phyloP scores from a whole-genome alignment of 2,888 invertebrate genomes.

The Mechanitis messenoides region DNA sequence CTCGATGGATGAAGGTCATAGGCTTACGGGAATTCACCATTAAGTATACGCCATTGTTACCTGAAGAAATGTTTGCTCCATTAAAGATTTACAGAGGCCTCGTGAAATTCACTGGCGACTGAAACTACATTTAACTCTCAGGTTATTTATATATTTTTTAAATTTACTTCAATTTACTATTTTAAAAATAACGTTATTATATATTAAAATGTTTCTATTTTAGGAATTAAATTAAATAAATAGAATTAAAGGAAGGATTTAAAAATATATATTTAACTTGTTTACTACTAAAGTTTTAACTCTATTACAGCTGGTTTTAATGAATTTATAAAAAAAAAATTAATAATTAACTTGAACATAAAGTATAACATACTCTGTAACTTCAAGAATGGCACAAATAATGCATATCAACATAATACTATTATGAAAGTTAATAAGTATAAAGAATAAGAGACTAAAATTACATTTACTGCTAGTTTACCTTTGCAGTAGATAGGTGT shows the following conservation, averaged over 20 bases:
- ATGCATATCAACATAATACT: background rate
- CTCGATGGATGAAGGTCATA: conserved; percentile 45
- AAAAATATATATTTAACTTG: no score
- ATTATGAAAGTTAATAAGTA: background rate
- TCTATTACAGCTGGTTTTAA: no score
- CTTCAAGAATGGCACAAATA: background rate
- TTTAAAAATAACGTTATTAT: no score
- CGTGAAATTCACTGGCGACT: conserved; percentile 8
- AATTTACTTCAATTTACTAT: background rate
- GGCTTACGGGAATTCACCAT: conserved; percentile 42
- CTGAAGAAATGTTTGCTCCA: conserved; percentile 31
- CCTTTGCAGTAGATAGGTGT: conserved; percentile 13
- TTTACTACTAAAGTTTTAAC: no score
- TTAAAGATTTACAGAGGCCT: conserved; percentile 29
- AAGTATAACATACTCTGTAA: no score
- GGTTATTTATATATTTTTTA: background rate
- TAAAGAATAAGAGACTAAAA: background rate
- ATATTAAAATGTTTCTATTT: no score
- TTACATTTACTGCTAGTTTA: conserved; percentile 4
- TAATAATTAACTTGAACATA: no score
- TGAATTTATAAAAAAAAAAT: no score
- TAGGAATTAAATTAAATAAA: no score
- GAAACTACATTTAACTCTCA: conserved; percentile 1
- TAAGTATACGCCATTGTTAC: conserved; percentile 34
- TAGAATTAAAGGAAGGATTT: no score